A percentile compares a stretch with the other conserved stretches of the same genome.
These are phyloP conservation scores for Cossypha heuglini DNA, from an alignment of 2,797 vertebrate genomes.

Conservation along the genomic window DNA sequence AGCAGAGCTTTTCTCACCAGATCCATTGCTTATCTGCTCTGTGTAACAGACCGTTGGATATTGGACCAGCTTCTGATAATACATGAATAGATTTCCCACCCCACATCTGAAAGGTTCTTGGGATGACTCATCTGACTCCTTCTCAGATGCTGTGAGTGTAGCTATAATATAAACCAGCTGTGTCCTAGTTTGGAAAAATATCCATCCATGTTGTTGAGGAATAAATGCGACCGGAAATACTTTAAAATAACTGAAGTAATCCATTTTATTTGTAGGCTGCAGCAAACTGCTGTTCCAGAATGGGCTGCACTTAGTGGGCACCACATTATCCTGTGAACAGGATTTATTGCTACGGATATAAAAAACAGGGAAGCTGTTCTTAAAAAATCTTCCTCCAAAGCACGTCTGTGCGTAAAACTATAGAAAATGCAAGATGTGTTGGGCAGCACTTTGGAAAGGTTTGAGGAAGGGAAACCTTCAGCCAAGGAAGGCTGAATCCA, in stretches of 20 bases:
- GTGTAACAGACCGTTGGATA: neutral
- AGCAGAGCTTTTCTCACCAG: neutral
- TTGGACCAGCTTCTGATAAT: neutral
- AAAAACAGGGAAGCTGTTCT: neutral
- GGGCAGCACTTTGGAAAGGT: neutral
- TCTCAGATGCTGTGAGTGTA: neutral
- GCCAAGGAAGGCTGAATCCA: neutral
- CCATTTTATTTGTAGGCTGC: neutral
- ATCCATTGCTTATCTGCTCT: neutral
- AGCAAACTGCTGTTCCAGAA: neutral
- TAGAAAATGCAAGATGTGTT: neutral
- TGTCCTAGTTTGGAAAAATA: neutral
- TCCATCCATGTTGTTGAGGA: neutral
- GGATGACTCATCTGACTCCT: neutral
- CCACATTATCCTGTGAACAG: neutral
- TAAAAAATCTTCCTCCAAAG: neutral
- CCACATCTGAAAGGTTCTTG: neutral
- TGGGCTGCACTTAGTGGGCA: neutral
- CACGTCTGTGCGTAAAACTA: neutral
- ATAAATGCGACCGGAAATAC: neutral
- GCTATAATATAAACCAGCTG: neutral
- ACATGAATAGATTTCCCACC: neutral
- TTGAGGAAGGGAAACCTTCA: neutral
- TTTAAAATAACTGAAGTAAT: neutral
- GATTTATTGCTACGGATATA: neutral